Evolutionary conservation across 2,888 invertebrate species (phyloP).

Genomic region (Selenia dentaria): DNA sequence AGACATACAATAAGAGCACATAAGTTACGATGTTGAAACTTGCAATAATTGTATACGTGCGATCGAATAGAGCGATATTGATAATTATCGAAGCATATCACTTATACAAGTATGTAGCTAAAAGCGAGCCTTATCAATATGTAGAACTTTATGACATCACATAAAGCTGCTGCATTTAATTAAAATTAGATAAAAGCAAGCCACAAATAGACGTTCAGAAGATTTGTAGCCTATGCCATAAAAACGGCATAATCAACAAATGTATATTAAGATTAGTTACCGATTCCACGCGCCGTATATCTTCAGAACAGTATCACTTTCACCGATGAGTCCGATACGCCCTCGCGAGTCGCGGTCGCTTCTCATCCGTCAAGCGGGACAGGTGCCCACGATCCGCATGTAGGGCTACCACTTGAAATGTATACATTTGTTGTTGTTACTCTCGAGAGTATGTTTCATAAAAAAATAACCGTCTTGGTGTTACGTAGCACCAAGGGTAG

Average conservation of each 20-base stretch:
- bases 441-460: too few species aligned
- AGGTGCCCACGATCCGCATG: conserved; percentile 66
- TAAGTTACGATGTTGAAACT: background rate
- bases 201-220: conserved; percentile 5
- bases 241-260: conserved; percentile 1
- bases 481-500: too few species aligned
- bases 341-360: conserved; percentile 42
- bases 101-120: background rate
- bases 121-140: conserved; percentile 12
- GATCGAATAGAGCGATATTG: too few species aligned
- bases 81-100: background rate
- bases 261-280: conserved; percentile 13
- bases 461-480: too few species aligned
- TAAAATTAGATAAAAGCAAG: conserved; percentile 15
- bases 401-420: conserved; percentile 13
- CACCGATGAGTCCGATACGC: conserved; percentile 70
- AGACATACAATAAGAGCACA: background rate
- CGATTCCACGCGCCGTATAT: conserved; percentile 22
- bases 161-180: conserved; percentile 23
- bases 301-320: conserved; percentile 64
- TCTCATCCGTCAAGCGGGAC: conserved; percentile 74
- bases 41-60: too few species aligned
- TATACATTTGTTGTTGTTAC: too few species aligned
- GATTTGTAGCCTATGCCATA: conserved; percentile 18
- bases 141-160: conserved; percentile 12